A percentile compares a stretch with the other conserved stretches of the same genome.
Conservation (phyloP, 2,113 vertebrate genomes). For the Chauna torquata region DNA sequence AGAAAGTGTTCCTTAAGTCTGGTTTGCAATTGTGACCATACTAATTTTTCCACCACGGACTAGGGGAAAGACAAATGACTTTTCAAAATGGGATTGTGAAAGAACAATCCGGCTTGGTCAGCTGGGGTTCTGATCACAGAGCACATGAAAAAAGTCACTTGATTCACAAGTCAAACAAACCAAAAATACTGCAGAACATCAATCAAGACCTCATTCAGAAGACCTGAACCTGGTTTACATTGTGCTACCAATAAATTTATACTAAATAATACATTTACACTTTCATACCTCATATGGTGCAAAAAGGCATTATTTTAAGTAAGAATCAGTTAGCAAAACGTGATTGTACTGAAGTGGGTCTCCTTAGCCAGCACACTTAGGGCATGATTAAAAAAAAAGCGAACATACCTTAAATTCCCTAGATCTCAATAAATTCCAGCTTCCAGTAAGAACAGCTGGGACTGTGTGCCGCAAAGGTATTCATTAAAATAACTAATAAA, state of each 20-base stretch:
- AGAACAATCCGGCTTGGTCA: background rate
- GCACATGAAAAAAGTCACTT: background rate
- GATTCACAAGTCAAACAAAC: background rate
- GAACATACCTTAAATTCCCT: background rate
- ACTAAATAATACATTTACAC: background rate
- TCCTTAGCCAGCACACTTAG: background rate
- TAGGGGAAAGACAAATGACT: background rate
- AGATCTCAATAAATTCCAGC: background rate
- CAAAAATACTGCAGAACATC: background rate
- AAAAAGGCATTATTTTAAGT: background rate
- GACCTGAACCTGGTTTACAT: background rate
- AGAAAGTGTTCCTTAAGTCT: background rate
- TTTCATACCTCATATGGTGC: background rate
- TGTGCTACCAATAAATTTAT: fast-evolving
- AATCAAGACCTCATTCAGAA: background rate
- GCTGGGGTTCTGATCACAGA: background rate
- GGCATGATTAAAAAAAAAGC: background rate
- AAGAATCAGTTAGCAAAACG: background rate
- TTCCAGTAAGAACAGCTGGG: background rate
- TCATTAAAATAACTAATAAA: background rate
- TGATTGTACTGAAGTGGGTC: background rate
- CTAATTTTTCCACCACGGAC: background rate
- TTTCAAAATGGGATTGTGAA: background rate
- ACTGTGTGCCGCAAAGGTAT: background rate
- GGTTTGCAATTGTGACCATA: background rate